These are phyloP conservation scores for Dendronephthya gigantea DNA, from an alignment of 64 coral and sea anemone species.

Conservation along the genomic window DNA sequence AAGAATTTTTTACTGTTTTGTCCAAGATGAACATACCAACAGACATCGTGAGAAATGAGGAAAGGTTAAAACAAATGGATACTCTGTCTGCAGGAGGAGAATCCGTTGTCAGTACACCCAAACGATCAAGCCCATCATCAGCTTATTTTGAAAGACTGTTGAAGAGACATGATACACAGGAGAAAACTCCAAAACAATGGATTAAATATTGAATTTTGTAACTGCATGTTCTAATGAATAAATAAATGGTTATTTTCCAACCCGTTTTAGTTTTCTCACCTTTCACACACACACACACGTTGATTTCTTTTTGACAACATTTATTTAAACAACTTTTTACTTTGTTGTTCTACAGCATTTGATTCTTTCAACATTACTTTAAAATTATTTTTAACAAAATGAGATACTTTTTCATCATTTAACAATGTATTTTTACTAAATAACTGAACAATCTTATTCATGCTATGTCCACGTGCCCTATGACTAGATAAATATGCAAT, in stretches of 20 bases:
- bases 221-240: too few relatives aligned
- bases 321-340: neutral
- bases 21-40: too few relatives aligned
- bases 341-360: neutral
- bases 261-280: too few relatives aligned
- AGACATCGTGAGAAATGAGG: neutral
- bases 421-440: neutral
- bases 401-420: constrained; percentile 2
- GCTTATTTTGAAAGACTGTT: too few relatives aligned
- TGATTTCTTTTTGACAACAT: neutral
- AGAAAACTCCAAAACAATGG: neutral
- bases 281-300: neutral
- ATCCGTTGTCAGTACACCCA: neutral
- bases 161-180: neutral
- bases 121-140: too few relatives aligned
- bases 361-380: neutral
- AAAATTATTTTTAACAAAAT: neutral
- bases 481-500: neutral
- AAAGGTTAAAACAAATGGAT: neutral
- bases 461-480: too few relatives aligned
- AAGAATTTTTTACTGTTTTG: too few relatives aligned
- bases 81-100: neutral
- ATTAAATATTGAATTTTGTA: too few relatives aligned
- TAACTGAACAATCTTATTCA: neutral
- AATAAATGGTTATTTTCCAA: too few relatives aligned